A percentile compares a stretch with the other conserved stretches of the same genome.
Conservation (phyloP, 2,113 vertebrate genomes). For the Myrmecobius fasciatus region DNA sequence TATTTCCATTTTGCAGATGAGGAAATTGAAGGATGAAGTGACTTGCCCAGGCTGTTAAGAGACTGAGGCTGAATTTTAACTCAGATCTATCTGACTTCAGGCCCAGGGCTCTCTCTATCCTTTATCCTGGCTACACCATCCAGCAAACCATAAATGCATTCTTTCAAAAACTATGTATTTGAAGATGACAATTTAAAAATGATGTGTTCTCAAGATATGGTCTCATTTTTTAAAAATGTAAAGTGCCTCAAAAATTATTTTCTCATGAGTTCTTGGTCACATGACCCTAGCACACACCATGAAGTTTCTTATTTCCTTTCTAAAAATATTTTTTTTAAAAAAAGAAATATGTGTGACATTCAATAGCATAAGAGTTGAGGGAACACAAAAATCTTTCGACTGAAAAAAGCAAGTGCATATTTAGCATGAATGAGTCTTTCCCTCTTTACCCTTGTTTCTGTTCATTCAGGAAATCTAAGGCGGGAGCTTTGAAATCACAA, state of each 20-base stretch:
- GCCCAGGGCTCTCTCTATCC: not conserved
- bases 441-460: not conserved
- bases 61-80: not conserved
- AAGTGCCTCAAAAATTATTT: not conserved
- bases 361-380: not conserved
- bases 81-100: not conserved
- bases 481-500: not conserved
- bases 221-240: not conserved
- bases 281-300: not conserved
- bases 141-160: not conserved
- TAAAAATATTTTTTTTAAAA: not conserved
- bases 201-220: not conserved
- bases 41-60: not conserved
- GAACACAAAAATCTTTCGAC: not conserved
- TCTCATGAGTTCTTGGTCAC: not conserved
- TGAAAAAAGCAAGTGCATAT: not conserved
- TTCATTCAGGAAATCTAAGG: not conserved
- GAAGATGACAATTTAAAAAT: not conserved
- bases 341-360: not conserved
- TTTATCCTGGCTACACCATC: not conserved
- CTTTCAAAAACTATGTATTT: not conserved
- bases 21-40: not conserved
- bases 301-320: not conserved
- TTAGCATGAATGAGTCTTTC: not conserved
- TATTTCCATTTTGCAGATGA: not conserved